Evolutionary conservation across 2,797 vertebrate genomes (phyloP).

Genomic region (Carapus acus): DNA sequence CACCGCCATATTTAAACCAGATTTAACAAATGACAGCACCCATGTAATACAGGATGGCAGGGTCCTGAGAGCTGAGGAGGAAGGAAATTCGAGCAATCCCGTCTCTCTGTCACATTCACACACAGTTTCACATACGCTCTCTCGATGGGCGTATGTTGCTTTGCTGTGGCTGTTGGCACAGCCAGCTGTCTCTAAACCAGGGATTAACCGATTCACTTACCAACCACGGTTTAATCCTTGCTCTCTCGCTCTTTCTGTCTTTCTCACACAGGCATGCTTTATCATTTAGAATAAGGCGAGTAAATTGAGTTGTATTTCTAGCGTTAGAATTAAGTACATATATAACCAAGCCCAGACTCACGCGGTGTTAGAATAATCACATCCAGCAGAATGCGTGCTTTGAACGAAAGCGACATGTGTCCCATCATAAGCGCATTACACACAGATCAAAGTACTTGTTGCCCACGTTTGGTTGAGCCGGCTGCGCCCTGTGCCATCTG

Average conservation of each 20-base stretch:
- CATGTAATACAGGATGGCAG: conserved; percentile 56
- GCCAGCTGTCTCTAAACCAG: conserved; percentile 60
- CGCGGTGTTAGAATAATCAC: conserved; percentile 32
- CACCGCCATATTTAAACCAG: conserved; percentile 50
- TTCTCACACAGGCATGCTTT: conserved; percentile 16
- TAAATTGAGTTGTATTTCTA: conserved; percentile 56
- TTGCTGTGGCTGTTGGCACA: conserved; percentile 46
- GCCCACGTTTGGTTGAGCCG: conserved; percentile 64
- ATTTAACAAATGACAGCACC: conserved; percentile 56
- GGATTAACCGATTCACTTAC: conserved; percentile 71
- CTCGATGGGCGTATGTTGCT: conserved; percentile 30
- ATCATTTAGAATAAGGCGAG: conserved; percentile 33
- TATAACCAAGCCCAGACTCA: conserved; percentile 46
- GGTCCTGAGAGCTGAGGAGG: conserved; percentile 48
- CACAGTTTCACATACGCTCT: background rate
- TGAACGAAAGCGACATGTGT: conserved; percentile 50
- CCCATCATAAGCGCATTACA: conserved; percentile 57
- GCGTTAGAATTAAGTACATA: conserved; percentile 30
- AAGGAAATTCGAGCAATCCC: conserved; percentile 15
- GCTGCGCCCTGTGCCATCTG: conserved; percentile 46
- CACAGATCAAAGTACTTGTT: conserved; percentile 51
- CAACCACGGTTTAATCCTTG: conserved; percentile 62
- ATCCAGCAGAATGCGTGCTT: conserved; percentile 31
- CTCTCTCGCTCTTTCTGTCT: conserved; percentile 42
- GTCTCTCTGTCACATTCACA: conserved; percentile 12